Conservation (phyloP, 2,888 invertebrate species). For the Limnephilus marmoratus region DNA sequence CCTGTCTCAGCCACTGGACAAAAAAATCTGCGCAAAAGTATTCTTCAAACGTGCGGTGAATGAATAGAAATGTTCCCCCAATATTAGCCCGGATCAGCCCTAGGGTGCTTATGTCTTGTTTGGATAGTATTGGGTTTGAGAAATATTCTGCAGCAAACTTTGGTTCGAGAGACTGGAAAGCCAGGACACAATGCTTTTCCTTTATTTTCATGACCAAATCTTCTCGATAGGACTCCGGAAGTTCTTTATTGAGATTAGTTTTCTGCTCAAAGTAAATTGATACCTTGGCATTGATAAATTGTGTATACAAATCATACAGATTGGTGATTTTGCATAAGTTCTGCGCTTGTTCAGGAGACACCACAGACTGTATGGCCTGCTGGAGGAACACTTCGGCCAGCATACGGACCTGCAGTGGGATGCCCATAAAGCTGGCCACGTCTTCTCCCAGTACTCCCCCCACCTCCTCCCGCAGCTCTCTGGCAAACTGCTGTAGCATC, state of each 20-base stretch:
- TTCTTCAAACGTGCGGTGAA: not conserved
- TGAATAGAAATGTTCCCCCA: not conserved
- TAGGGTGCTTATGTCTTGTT: not conserved
- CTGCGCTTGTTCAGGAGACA: not conserved
- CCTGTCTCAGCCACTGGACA: not conserved
- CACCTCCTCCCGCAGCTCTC: not conserved
- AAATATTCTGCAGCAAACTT: not conserved
- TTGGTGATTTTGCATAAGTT: not conserved
- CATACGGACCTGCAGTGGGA: not conserved
- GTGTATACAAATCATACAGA: not conserved
- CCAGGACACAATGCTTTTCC: not conserved
- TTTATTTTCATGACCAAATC: fast-evolving
- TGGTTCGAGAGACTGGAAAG: not conserved
- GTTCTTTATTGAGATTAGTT: not conserved
- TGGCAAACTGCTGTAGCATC: not conserved
- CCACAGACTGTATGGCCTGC: not conserved
- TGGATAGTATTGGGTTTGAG: not conserved
- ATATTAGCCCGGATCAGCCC: not conserved
- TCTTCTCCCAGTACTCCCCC: not conserved
- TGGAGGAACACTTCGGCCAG: not conserved
- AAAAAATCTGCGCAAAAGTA: not conserved
- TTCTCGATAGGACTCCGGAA: fast-evolving
- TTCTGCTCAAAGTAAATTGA: not conserved
- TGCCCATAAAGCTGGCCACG: not conserved
- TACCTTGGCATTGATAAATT: not conserved